Evolutionary conservation across 2,113 vertebrate genomes (phyloP), one percentile per base, ranked within the genome.

Genomic region (Rutilus rutilus): DNA sequence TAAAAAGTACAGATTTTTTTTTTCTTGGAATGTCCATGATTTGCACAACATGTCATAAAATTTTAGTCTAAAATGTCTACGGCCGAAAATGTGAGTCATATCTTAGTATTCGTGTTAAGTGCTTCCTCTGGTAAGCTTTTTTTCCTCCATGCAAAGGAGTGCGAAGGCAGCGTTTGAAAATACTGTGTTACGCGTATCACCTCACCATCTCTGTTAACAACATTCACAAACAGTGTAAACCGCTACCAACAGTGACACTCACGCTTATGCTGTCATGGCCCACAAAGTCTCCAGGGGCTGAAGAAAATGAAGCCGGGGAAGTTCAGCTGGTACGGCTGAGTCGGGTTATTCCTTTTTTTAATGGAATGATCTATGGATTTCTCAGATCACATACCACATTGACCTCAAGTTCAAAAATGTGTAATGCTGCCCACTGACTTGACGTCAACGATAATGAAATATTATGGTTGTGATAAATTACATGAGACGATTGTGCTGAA

Each of bases 141-240:
- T 59, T 69, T 86, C 52, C 84, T 19, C 52, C 33, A 12, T 52
- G 67, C 27, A 23, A 64, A 52, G 4, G 4, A 80, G n/a, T 15
- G 57, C 78, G 84, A 74, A 67, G 85, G 57, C 25, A 84, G 76
- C 62, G 60, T 50, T 30, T 85, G 42, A 86, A 62, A 78, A 79
- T 71, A 86, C 85, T 82, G 77, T 73, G 67, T 27, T 30, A n/a
- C 5, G 27, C 67, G 5, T 89, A 89, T 89, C 88, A 85, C 74
- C 84, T 71, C 88, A 89, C 88, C 77, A 89, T 89, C 88, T 76
- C 77, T 69, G 39, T 59, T 39, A 52, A 47, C 77, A 89, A 78
- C 57, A 10, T 42, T 42, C 2, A 9, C 8, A 42, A 42, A 83
- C 6, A 52, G 77, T 73, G 60, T 78, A 15, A 87, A 78, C 82